Evolutionary conservation across 2,113 vertebrate species (phyloP).

Genomic region (Perccottus glenii): DNA sequence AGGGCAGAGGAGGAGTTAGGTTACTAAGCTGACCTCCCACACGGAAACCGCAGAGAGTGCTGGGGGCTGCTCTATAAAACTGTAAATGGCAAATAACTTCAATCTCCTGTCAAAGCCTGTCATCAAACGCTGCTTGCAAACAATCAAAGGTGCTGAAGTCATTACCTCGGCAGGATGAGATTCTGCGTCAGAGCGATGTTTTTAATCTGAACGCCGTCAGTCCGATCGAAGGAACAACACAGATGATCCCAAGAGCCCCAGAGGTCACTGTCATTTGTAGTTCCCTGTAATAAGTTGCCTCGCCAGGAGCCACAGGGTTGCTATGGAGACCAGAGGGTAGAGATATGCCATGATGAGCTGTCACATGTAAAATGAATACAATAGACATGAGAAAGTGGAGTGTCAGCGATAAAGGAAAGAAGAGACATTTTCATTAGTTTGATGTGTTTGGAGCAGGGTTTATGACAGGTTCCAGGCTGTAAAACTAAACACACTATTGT

Average conservation of each 20-base stretch:
- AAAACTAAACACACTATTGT: too few relatives aligned
- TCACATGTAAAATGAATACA: conserved; percentile 50
- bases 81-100: conserved; percentile 1
- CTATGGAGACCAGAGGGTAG: conserved; percentile 51
- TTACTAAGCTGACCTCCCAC: conserved; percentile 51
- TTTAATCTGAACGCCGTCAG: conserved; percentile 48
- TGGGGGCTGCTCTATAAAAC: not conserved
- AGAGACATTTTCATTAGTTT: conserved; percentile 13
- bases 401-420: conserved; percentile 32
- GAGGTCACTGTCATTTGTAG: conserved; percentile 50
- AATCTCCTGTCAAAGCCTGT: not conserved
- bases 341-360: conserved; percentile 49
- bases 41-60: conserved; percentile 9
- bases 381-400: conserved; percentile 34
- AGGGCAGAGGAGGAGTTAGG: conserved; percentile 37
- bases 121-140: not conserved
- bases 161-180: conserved; percentile 19
- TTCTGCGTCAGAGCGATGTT: conserved; percentile 30
- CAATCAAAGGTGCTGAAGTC: conserved; percentile 5
- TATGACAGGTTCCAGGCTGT: too few relatives aligned
- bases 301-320: conserved; percentile 34
- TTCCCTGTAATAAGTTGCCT: conserved; percentile 47
- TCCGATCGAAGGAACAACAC: conserved; percentile 18
- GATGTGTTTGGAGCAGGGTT: not conserved
- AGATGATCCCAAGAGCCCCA: not conserved